These are phyloP conservation scores for Tachyglossus aculeatus DNA, from an alignment of 2,797 vertebrate genomes.

Conservation along the genomic window DNA sequence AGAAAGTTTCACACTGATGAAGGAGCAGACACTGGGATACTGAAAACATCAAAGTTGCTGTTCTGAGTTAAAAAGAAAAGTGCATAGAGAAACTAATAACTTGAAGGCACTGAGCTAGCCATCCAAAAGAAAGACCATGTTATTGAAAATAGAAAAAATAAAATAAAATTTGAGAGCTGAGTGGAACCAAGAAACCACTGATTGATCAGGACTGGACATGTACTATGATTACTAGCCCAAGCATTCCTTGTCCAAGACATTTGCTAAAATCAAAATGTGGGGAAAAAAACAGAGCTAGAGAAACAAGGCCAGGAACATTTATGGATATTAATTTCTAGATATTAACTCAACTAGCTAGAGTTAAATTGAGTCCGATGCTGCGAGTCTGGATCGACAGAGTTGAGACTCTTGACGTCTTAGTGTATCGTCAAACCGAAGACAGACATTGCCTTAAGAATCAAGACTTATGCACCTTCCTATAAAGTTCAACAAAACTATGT, in stretches of 20 bases:
- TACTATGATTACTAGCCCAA: too few relatives aligned
- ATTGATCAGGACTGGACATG: too few relatives aligned
- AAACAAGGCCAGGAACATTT: slow-evolving; percentile 15
- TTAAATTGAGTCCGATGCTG: not conserved
- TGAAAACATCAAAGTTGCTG: slow-evolving; percentile 35
- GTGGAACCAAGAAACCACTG: too few relatives aligned
- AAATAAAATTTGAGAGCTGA: too few relatives aligned
- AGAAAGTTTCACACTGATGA: slow-evolving; percentile 6
- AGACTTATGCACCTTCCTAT: slow-evolving; percentile 62
- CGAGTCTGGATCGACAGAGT: too few relatives aligned
- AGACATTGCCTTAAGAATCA: slow-evolving; percentile 40
- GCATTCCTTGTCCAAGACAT: too few relatives aligned
- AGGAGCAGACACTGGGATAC: not conserved
- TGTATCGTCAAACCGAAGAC: not conserved
- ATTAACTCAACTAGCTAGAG: not conserved
- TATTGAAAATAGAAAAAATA: slow-evolving; percentile 12
- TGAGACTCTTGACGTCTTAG: too few relatives aligned
- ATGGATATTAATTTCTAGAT: not conserved
- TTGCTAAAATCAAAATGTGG: not conserved
- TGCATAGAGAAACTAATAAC: slow-evolving; percentile 12
- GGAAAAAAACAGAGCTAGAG: not conserved
- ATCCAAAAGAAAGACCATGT: not conserved
- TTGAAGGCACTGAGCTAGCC: not conserved
- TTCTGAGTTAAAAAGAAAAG: slow-evolving; percentile 10
- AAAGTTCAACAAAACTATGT: slow-evolving; percentile 11